A percentile compares a stretch with the other conserved stretches of the same genome.
Conservation (phyloP, 2,113 vertebrate genomes). For the Sinocyclocheilus anshuiensis region DNA sequence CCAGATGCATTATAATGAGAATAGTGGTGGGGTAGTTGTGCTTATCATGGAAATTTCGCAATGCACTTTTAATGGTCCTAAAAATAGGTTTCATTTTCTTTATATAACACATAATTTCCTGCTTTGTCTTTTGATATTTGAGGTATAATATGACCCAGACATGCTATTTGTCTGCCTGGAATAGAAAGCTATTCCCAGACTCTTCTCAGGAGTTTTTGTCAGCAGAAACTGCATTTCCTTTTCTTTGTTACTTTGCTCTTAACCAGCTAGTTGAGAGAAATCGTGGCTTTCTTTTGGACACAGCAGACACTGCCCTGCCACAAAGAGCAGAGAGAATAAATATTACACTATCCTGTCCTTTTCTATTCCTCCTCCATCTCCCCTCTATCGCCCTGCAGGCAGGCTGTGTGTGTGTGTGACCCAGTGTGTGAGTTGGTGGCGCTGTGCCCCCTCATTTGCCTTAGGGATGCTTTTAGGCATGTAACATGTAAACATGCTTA, state of each 20-base stretch:
- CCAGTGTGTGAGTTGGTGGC: neutral
- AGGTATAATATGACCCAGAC: neutral
- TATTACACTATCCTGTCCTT: constrained; percentile 31
- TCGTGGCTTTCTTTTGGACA: neutral
- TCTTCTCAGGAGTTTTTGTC: constrained; percentile 8
- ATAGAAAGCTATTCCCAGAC: constrained; percentile 4
- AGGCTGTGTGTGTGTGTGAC: neutral
- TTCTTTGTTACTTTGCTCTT: neutral
- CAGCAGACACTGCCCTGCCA: neutral
- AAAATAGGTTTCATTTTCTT: neutral
- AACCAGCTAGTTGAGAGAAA: neutral
- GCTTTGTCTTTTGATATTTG: neutral
- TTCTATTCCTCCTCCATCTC: constrained; percentile 22
- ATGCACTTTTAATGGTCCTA: too few species aligned
- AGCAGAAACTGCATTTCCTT: neutral
- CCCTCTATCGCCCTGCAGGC: constrained; percentile 37
- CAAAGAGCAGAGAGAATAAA: constrained; percentile 26
- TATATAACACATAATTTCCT: neutral
- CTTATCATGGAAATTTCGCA: neutral
- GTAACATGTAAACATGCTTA: neutral
- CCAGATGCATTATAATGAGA: constrained; percentile 22
- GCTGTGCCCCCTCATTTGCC: neutral
- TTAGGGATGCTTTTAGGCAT: constrained; percentile 48
- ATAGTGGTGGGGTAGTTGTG: neutral
- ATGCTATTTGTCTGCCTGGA: neutral